Evolutionary conservation across 2,888 invertebrate genomes (phyloP).

Genomic region (Caenorhabditis becei): DNA sequence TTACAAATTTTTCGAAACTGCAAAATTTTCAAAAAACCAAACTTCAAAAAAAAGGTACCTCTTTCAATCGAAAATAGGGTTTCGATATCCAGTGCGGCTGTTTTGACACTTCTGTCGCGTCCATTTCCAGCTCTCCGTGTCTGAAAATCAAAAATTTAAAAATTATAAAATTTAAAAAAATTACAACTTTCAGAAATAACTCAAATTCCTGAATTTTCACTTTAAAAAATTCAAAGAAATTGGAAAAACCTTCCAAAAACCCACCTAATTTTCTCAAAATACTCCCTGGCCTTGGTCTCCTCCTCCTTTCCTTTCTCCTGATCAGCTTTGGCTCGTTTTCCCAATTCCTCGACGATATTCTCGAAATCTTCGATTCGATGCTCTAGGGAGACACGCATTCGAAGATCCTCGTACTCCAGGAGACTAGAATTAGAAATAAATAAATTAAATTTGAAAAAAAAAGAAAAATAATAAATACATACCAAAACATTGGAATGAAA

Average conservation of each 20-base stretch:
- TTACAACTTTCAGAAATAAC: too few relatives aligned
- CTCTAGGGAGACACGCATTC: slow-evolving; percentile 72
- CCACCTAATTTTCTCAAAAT: slow-evolving; percentile 65
- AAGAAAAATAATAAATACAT: too few relatives aligned
- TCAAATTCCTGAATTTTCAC: too few relatives aligned
- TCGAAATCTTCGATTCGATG: slow-evolving; percentile 71
- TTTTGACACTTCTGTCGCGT: slow-evolving; percentile 67
- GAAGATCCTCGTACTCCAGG: slow-evolving; percentile 75
- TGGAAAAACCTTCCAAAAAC: neutral
- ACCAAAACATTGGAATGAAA: too few relatives aligned
- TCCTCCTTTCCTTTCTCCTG: slow-evolving; percentile 55
- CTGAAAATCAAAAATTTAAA: too few relatives aligned
- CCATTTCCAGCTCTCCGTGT: slow-evolving; percentile 49
- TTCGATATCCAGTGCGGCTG: slow-evolving; percentile 79
- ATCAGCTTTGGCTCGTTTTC: slow-evolving; percentile 46
- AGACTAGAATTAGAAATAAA: too few relatives aligned
- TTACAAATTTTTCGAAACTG: neutral
- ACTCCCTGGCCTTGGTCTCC: slow-evolving; percentile 44
- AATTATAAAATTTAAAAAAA: too few relatives aligned
- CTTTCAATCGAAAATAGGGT: slow-evolving; percentile 78
- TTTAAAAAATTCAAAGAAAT: slow-evolving; percentile 15
- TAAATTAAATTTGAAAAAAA: too few relatives aligned
- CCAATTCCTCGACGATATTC: slow-evolving; percentile 72
- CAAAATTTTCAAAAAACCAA: too few relatives aligned
- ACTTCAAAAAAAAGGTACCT: too few relatives aligned